Conservation (phyloP, 2,888 invertebrate species). For the Archips crataeganus region DNA sequence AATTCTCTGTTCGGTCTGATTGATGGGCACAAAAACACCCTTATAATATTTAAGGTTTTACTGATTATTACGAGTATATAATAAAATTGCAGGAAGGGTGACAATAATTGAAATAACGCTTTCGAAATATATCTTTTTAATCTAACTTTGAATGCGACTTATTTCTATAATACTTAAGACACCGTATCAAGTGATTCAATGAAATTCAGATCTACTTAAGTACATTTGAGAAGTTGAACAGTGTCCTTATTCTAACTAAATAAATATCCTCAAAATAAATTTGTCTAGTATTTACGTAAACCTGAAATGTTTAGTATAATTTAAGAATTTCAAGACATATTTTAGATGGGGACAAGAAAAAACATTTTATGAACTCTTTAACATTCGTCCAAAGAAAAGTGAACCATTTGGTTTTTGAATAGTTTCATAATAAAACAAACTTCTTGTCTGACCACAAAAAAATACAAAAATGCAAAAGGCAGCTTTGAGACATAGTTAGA, state of each 20-base stretch:
- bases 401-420: background rate
- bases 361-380: background rate
- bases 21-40: too few species aligned
- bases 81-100: background rate
- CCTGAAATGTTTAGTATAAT: background rate
- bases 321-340: background rate
- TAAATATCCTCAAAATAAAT: constrained; percentile 27
- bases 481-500: background rate
- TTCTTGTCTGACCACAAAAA: background rate
- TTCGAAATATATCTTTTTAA: constrained; percentile 17
- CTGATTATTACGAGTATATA: too few species aligned
- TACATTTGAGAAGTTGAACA: constrained; percentile 41
- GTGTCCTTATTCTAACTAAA: constrained; percentile 40
- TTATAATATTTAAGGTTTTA: too few species aligned
- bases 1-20: too few species aligned
- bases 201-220: constrained; percentile 42
- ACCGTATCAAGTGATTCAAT: constrained; percentile 46
- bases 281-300: background rate
- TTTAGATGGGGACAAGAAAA: background rate
- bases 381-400: background rate
- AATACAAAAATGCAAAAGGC: background rate
- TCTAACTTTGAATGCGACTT: constrained; percentile 45
- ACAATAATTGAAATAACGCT: constrained; percentile 20
- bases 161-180: constrained; percentile 61
- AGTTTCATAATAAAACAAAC: background rate